Evolutionary conservation across 2,888 invertebrate species (phyloP).

Genomic region (Campaea margaritaria): DNA sequence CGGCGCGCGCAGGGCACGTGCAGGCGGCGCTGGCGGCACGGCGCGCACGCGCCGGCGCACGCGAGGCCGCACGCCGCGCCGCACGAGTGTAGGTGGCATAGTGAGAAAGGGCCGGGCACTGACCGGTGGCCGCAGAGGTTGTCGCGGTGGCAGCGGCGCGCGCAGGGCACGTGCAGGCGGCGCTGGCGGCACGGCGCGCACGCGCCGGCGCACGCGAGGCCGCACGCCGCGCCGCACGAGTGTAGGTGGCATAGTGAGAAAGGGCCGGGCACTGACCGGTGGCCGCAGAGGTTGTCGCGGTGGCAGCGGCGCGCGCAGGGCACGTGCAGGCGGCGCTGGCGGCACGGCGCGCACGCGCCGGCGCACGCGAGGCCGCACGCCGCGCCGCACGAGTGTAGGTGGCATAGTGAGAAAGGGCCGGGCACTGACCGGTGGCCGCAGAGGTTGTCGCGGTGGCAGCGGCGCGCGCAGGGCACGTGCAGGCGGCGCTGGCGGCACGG

Average conservation of each 20-base stretch:
- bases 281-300: constrained; percentile 86
- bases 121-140: constrained; percentile 87
- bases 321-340: constrained; percentile 85
- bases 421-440: constrained; percentile 85
- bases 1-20: constrained; percentile 84
- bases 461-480: constrained; percentile 83
- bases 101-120: constrained; percentile 37
- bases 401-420: too few relatives aligned
- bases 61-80: constrained; percentile 74
- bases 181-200: constrained; percentile 86
- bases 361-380: constrained; percentile 81
- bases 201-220: constrained; percentile 80
- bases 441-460: constrained; percentile 84
- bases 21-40: constrained; percentile 85
- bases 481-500: constrained; percentile 85
- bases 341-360: constrained; percentile 84
- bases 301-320: constrained; percentile 84
- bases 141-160: constrained; percentile 79
- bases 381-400: constrained; percentile 74
- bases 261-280: constrained; percentile 67
- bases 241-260: too few relatives aligned
- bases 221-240: constrained; percentile 78
- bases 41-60: constrained; percentile 83
- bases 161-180: constrained; percentile 85
- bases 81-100: too few relatives aligned